Evolutionary conservation across 1,140 invertebrate genomes (phyloP), one percentile per base, ranked within the genome.

Genomic region (Hestina assimilis): DNA sequence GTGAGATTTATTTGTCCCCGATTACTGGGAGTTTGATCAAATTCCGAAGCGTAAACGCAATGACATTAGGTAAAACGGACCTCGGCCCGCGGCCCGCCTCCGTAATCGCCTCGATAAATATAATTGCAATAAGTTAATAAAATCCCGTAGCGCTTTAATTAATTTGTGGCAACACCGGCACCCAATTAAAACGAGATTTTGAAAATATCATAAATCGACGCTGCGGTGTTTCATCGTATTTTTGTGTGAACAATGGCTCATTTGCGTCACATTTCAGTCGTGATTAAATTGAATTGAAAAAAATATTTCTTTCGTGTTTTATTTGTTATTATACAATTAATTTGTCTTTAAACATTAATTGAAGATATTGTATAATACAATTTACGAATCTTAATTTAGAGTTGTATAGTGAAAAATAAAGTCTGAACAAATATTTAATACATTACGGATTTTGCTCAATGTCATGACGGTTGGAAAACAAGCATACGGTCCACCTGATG

Each of bases 81-180:
- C 45, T 35, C 38, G 60, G 60, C 45, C 41, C 48, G 45, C 41
- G 58, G 60, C 38, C 31, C 15, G 64, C 63, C 63, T 59, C 60
- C 45, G 63, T 82, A 82, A 80, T 79, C 69, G 69, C 56, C 57
- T 56, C 72, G 71, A 78, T 77, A 80, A 84, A 84, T 81, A 76
- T 87, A 84, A 84, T 84, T 75, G 79, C 72, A 79, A 84, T 84
- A 87, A 84, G 71, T 82, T 84, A 80, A 82, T 83, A 83, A 79
- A 84, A 83, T 76, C 67, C 69, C 69, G 53, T 54, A 69, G 65
- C 77, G 65, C 63, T 74, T 77, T 80, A 83, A 83, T 84, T 83
- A 84, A 87, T 87, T 82, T 79, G 72, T 68, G 70, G 71, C 68
- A 69, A 79, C 68, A 70, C 69, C 63, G 63, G 57, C 69, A 65